Percentiles rank a stretch among this genome's conserved stretches.
phyloP scores from a whole-genome alignment of 2,888 invertebrate genomes.

The Heliconius hortense region DNA sequence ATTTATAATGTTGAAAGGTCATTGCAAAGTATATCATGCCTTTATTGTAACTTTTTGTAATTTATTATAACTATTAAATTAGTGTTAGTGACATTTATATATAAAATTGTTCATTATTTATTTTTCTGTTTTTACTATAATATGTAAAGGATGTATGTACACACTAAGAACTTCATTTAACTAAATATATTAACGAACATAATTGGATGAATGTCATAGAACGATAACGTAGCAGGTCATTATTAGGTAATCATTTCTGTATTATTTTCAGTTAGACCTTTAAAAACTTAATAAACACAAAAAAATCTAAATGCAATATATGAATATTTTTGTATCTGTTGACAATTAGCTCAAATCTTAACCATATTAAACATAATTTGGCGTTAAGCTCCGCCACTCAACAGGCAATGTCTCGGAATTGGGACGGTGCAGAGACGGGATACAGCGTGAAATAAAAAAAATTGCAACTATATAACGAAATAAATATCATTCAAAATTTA shows the following conservation, averaged over 20 bases:
- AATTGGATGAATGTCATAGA: neutral
- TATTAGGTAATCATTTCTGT: no score
- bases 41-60: neutral
- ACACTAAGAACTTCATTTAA: neutral
- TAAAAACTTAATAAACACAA: neutral
- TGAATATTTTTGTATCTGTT: neutral
- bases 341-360: neutral
- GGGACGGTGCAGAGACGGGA: neutral
- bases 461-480: neutral
- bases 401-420: no score
- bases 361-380: neutral
- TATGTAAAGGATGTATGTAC: neutral
- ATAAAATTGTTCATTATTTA: neutral
- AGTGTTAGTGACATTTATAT: neutral
- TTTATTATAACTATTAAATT: neutral
- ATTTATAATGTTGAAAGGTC: conserved; percentile 1
- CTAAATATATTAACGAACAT: neutral
- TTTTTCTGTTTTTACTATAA: neutral
- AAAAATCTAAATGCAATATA: neutral
- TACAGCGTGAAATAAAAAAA: neutral
- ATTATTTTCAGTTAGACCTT: no score
- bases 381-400: no score
- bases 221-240: no score
- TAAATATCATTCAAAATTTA: neutral
- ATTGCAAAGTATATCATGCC: neutral